Base-by-base conservation (phyloP, 2,797 vertebrate species). In the Sebastes iracundus region DNA sequence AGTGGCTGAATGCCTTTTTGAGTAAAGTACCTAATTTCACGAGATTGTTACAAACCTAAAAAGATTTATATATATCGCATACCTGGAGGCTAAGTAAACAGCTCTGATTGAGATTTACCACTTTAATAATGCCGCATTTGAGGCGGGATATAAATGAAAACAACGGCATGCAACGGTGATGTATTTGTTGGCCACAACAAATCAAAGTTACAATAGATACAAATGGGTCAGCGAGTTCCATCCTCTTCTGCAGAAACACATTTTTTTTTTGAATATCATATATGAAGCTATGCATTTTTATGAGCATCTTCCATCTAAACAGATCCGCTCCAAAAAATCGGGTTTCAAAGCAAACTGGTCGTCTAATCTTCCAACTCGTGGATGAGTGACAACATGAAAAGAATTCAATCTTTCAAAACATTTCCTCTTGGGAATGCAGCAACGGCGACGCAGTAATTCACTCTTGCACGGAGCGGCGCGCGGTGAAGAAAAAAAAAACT, bases 21-120 rank as follows among this genome's bases (percentile, higher is more conserved):
- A 58, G 52, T 49, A 81, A 83, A 84, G 46, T 2, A 7, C 14
- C 71, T 79, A 77, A 88, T 83, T 89, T 73, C 35, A 32, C 12
- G 33, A 81, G 71, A 88, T 80, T 75, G 72, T 55, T 18, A 25
- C 1, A 42, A 74, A 81, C 42, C 46, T 27, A 35, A 74, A 69
- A 62, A 32, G 28, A 77, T 66, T 2, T 53, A 80, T 77, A 30
- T 75, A 30, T 58, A 46, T 58, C 53, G 32, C 22, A 20, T 70
- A 81, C 78, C 81, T 89, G 56, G 53, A 75, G 75, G 89, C 74
- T 9, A 42, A 53, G 71, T 72, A 67, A 86, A 85, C 67, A 55
- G 55, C 72, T 30, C 67, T 82, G 87, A 88, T 82, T 87, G 81
- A 88, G 77, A 89, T 84, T 85, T 72, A 89, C 68, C 76, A 53